Conservation (phyloP, 2,797 vertebrate genomes). For the Taenioides sp. region DNA sequence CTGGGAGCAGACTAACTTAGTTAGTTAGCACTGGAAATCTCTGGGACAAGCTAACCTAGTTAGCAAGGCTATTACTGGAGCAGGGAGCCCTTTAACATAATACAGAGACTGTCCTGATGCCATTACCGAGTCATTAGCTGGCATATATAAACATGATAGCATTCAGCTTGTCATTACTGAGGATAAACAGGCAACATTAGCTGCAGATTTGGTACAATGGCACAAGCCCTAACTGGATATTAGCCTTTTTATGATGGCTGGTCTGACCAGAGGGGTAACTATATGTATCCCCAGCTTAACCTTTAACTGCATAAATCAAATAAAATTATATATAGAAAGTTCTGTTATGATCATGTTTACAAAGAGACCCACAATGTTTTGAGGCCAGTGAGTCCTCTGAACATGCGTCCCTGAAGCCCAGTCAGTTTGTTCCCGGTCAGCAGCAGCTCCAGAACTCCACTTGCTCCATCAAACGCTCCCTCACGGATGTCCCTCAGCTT, state of each 20-base stretch:
- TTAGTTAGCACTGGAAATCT: constrained; percentile 74
- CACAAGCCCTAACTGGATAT: constrained; percentile 52
- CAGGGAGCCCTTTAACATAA: constrained; percentile 79
- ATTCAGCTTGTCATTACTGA: constrained; percentile 71
- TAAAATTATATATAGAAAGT: not conserved
- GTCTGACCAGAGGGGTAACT: constrained; percentile 42
- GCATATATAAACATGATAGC: constrained; percentile 64
- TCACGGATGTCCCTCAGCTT: constrained; percentile 93
- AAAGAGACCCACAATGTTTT: constrained; percentile 88
- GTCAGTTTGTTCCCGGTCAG: constrained; percentile 94
- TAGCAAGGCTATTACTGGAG: constrained; percentile 75
- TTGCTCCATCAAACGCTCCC: constrained; percentile 86
- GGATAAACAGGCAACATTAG: constrained; percentile 58
- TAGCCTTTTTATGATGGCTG: constrained; percentile 36
- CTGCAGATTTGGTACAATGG: constrained; percentile 38
- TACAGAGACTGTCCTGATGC: constrained; percentile 74
- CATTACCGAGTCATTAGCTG: constrained; percentile 73
- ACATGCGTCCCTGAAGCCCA: constrained; percentile 86
- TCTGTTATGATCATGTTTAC: not conserved
- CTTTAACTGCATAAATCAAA: constrained; percentile 17
- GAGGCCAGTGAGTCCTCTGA: constrained; percentile 86
- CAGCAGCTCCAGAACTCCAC: constrained; percentile 87
- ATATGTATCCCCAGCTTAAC: constrained; percentile 40
- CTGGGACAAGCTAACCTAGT: constrained; percentile 78
- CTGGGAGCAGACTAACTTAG: constrained; percentile 59